Conservation (phyloP, 2,113 vertebrate species). For the Sturnus vulgaris region DNA sequence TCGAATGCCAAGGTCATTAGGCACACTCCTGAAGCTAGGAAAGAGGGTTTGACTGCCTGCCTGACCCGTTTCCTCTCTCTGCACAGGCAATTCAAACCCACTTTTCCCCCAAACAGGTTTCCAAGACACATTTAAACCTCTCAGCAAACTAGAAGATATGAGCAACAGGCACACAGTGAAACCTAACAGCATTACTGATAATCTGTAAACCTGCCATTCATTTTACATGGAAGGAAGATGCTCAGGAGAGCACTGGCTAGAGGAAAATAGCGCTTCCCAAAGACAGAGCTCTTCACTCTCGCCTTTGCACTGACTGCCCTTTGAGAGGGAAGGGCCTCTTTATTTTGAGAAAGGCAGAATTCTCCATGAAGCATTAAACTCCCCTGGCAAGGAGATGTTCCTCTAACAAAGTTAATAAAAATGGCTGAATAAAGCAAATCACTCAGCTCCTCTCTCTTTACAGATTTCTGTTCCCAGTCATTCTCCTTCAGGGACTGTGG, state of each 20-base stretch:
- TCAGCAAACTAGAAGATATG: not conserved
- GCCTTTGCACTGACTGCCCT: not conserved
- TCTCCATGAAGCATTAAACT: not conserved
- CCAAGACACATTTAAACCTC: not conserved
- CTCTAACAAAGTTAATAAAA: constrained; percentile 22
- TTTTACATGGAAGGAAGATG: not conserved
- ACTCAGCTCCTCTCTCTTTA: not conserved
- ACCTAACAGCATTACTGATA: not conserved
- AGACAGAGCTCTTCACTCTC: not conserved
- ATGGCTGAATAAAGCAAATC: constrained; percentile 9
- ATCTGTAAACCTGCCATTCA: not conserved
- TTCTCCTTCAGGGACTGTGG: not conserved
- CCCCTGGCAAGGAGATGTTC: not conserved
- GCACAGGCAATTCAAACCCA: not conserved
- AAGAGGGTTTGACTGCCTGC: not conserved
- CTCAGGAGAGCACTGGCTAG: not conserved
- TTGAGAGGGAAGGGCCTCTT: not conserved
- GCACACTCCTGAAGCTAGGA: not conserved
- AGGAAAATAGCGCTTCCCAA: not conserved
- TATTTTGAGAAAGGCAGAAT: not conserved
- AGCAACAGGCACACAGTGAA: not conserved
- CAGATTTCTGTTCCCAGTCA: not conserved
- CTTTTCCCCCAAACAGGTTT: not conserved
- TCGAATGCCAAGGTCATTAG: rapidly evolving
- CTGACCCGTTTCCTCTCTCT: not conserved